A percentile compares a stretch with the other conserved stretches of the same genome.
These are phyloP conservation scores for Antheraea assamensis DNA, from an alignment of 2,888 invertebrate genomes.

Conservation along the genomic window DNA sequence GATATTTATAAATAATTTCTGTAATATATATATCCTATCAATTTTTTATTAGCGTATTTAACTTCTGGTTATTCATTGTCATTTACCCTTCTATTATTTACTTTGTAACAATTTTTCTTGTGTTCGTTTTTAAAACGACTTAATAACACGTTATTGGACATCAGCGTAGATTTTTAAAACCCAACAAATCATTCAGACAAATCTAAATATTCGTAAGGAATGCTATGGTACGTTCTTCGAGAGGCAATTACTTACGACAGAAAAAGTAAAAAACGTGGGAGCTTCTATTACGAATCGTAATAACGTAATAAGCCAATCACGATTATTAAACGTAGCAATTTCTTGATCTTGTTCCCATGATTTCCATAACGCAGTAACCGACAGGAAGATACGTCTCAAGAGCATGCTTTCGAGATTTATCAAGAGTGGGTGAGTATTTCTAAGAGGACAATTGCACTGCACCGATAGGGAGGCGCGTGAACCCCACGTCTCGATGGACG, in stretches of 20 bases:
- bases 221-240: not conserved
- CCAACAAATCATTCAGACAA: too few species aligned
- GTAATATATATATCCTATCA: not conserved
- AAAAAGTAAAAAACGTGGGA: slow-evolving; percentile 22
- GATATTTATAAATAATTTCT: not conserved
- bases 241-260: not conserved
- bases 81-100: too few species aligned
- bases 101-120: too few species aligned
- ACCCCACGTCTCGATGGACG: slow-evolving; percentile 39
- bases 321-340: slow-evolving; percentile 31
- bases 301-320: slow-evolving; percentile 33
- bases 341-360: slow-evolving; percentile 38
- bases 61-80: too few species aligned
- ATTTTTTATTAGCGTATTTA: not conserved
- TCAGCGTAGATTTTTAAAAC: too few species aligned
- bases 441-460: slow-evolving; percentile 37
- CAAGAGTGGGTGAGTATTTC: slow-evolving; percentile 38
- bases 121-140: too few species aligned
- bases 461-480: slow-evolving; percentile 37
- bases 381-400: slow-evolving; percentile 32
- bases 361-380: slow-evolving; percentile 34
- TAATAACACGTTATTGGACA: too few species aligned
- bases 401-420: slow-evolving; percentile 42
- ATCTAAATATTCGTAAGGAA: slow-evolving; percentile 13
- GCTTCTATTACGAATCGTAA: slow-evolving; percentile 12